These are phyloP conservation scores for Empidonax alnorum DNA, from an alignment of 2,113 vertebrate species.

Conservation along the genomic window DNA sequence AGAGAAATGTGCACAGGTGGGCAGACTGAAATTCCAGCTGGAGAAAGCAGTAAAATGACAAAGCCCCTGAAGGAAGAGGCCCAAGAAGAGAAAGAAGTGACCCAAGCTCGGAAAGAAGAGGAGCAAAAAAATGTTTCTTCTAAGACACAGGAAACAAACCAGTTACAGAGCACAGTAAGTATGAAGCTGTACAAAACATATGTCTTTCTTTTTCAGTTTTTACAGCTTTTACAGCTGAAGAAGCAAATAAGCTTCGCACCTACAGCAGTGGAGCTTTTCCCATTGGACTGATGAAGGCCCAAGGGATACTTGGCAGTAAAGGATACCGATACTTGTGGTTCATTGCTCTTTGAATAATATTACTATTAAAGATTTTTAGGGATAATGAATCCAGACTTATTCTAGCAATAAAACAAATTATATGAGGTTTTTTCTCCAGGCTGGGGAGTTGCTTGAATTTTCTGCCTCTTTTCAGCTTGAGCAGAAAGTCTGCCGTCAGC, in stretches of 20 bases:
- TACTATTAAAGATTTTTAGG: neutral
- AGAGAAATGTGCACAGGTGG: neutral
- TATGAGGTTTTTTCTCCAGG: neutral
- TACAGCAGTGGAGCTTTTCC: neutral
- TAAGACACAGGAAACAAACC: neutral
- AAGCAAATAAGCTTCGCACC: neutral
- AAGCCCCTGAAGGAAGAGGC: neutral
- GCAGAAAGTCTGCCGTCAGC: neutral
- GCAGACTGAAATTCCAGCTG: neutral
- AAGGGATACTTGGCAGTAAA: neutral
- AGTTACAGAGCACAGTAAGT: conserved; percentile 57
- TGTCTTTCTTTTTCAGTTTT: neutral
- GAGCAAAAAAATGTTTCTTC: neutral
- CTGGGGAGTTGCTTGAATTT: neutral
- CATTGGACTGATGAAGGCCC: neutral
- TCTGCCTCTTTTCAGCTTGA: neutral
- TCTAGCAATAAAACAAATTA: neutral
- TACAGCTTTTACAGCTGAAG: neutral
- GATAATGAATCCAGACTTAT: neutral
- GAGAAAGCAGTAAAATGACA: neutral
- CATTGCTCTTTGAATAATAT: neutral
- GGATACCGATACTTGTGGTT: neutral
- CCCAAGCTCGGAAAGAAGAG: neutral
- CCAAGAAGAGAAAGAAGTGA: neutral
- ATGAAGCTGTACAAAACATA: neutral